Conservation (phyloP, 92 coral and sea anemone genomes). For the Metridium senile region DNA sequence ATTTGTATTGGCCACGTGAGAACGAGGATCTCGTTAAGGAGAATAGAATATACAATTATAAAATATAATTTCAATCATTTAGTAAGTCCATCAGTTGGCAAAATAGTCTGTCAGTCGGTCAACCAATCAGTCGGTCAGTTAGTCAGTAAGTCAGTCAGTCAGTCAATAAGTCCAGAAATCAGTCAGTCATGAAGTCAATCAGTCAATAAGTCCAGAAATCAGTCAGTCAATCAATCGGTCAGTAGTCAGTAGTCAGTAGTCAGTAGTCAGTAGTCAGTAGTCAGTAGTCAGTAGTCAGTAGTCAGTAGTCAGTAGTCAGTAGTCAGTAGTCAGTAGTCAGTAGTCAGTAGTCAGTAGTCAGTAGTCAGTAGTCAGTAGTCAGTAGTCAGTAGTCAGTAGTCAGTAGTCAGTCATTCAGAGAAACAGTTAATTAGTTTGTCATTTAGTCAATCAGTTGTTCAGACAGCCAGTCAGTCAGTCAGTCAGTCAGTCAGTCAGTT, state of each 20-base stretch:
- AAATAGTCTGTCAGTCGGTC: not conserved
- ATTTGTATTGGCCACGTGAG: conserved; percentile 71
- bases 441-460: not conserved
- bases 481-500: not conserved
- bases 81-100: not conserved
- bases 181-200: not conserved
- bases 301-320: too few relatives aligned
- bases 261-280: not conserved
- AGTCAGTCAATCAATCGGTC: not conserved
- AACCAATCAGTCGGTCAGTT: not conserved
- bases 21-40: not conserved
- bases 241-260: not conserved
- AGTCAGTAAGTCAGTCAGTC: not conserved
- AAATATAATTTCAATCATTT: too few relatives aligned
- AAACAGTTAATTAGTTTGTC: not conserved
- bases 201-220: too few relatives aligned
- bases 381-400: too few relatives aligned
- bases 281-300: too few relatives aligned
- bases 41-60: not conserved
- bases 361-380: too few relatives aligned
- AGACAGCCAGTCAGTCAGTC: too few relatives aligned
- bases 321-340: too few relatives aligned
- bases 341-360: too few relatives aligned
- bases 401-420: too few relatives aligned
- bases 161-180: not conserved